A percentile compares a stretch with the other conserved stretches of the same genome.
These are phyloP conservation scores for Neria commutata DNA, from an alignment of 2,888 invertebrate genomes.

Conservation along the genomic window DNA sequence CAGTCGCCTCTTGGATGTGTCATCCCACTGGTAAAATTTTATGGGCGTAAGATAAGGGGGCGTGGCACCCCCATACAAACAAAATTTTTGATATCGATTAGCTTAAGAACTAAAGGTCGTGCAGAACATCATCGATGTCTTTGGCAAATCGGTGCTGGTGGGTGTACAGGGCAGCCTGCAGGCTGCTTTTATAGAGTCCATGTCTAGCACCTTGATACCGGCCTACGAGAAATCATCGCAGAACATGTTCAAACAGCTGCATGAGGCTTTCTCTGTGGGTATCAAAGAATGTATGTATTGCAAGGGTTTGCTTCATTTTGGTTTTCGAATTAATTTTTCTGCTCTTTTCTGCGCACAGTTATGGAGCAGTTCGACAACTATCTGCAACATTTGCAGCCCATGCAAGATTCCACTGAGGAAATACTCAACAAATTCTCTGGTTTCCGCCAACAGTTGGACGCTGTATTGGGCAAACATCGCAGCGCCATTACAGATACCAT, in stretches of 20 bases:
- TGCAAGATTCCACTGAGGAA: conserved; percentile 57
- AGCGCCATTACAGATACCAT: conserved; percentile 54
- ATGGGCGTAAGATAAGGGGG: too few species aligned
- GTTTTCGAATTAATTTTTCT: neutral
- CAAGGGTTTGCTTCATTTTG: neutral
- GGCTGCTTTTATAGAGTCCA: conserved; percentile 77
- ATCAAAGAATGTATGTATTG: conserved; percentile 80
- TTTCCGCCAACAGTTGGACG: conserved; percentile 55
- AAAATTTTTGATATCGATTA: too few species aligned
- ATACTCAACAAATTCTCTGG: conserved; percentile 51
- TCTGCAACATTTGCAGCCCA: conserved; percentile 61
- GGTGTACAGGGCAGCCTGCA: conserved; percentile 78
- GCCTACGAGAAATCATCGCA: conserved; percentile 86
- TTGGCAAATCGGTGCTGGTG: conserved; percentile 72
- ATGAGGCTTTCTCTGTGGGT: conserved; percentile 85
- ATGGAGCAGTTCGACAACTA: conserved; percentile 64
- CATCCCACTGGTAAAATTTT: too few species aligned
- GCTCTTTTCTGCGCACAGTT: conserved; percentile 50
- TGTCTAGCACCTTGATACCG: conserved; percentile 79
- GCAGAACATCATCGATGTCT: conserved; percentile 78
- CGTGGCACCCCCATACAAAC: too few species aligned
- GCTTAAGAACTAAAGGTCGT: too few species aligned
- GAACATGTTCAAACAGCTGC: conserved; percentile 87
- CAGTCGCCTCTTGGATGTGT: too few species aligned
- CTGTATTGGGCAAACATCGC: conserved; percentile 49